Base-by-base conservation (phyloP, 2,113 vertebrate species). In the Sebastes schlegelii region DNA sequence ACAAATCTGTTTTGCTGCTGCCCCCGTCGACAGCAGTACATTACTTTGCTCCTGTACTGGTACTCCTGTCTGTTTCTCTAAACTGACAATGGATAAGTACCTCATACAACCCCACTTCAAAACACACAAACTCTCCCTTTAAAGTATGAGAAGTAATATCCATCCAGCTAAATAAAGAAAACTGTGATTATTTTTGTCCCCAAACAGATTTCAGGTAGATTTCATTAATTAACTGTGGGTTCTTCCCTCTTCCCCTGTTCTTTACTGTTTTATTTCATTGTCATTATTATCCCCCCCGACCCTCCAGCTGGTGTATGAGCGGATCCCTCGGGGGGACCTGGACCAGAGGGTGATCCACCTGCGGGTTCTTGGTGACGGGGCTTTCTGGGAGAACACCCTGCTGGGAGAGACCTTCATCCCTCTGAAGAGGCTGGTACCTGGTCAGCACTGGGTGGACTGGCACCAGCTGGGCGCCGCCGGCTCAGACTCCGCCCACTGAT, bases 351-450 rank as follows among this genome's bases (percentile, higher is more conserved):
- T 97, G 91, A 96, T 99, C 62, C 97, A 97, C 90, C 95, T 99
- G 68, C 96, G 98, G 0, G 97, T 99, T 82, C 95, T 99, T 80
- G 96, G 96, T 0, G 98, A 99, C 61, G 98, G 98, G 1, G 95
- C 97, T 0, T 99, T 99, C 92, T 98, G 98, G 97, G 98, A 99
- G 91, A 99, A 97, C 71, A 95, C 97, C 6, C 94, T 99, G 55
- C 96, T 99, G 0, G 98, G 98, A 0, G 97, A 99, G 93, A 95
- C 97, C 75, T 95, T 96, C 71, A 99, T 99, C 86, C 94, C 94
- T 2, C 95, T 99, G 23, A 95, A 95, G 43, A 96, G 95, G 86
- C 94, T 99, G 4, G 95, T 96, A 78, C 96, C 98, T 2, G 96
- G 96, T 0, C 96, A 96, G 87, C 97, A 96, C 95, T 98, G 97